A percentile compares a stretch with the other conserved stretches of the same genome.
Evolutionary conservation across 2,797 vertebrate species (phyloP).

Genomic region (Lepus oiostolus): DNA sequence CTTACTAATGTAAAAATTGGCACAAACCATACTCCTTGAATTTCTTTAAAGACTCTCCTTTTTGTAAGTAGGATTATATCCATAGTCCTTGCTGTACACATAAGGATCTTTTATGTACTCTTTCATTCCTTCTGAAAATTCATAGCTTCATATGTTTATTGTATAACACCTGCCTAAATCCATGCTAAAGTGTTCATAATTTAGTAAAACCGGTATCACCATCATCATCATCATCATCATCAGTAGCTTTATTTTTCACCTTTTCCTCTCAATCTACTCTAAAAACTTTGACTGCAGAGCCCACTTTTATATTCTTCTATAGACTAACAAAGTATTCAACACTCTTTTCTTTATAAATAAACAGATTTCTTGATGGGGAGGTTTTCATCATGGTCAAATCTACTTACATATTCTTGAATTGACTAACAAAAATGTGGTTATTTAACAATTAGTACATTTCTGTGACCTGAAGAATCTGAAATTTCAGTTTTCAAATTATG

Average conservation of each 20-base stretch:
- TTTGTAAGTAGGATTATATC: neutral
- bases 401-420: neutral
- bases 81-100: neutral
- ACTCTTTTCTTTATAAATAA: neutral
- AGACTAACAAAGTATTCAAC: too few species aligned
- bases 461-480: neutral
- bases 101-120: constrained; percentile 1
- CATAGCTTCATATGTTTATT: neutral
- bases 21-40: neutral
- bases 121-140: constrained; percentile 52
- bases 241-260: neutral
- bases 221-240: neutral
- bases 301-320: neutral
- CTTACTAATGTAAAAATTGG: constrained; percentile 63
- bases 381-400: neutral
- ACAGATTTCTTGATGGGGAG: neutral
- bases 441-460: neutral
- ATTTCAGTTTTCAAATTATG: constrained; percentile 25
- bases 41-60: constrained; percentile 33
- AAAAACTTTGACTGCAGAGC: neutral
- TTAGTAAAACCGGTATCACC: neutral
- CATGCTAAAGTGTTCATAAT: neutral
- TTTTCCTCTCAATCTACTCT: neutral
- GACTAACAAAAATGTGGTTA: neutral
- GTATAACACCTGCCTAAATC: neutral